A percentile compares a stretch with the other conserved stretches of the same genome.
phyloP scores from a whole-genome alignment of 2,888 invertebrate genomes.

The Erannis defoliaria region DNA sequence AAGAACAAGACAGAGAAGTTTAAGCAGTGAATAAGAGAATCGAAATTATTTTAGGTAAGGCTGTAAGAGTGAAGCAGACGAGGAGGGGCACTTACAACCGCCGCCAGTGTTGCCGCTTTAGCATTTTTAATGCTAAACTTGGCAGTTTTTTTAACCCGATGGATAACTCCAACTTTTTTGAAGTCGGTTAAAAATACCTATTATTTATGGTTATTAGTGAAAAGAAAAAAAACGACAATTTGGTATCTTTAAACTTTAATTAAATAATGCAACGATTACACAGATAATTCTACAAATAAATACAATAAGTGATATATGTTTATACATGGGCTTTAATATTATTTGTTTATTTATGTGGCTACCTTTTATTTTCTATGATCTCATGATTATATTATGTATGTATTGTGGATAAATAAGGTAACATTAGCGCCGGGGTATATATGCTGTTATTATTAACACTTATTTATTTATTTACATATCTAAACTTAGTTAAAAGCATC shows the following conservation, averaged over 20 bases:
- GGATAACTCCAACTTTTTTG: too few species aligned
- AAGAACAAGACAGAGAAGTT: too few species aligned
- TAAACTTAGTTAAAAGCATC: constrained; percentile 1
- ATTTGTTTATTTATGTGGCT: constrained; percentile 65
- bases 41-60: too few species aligned
- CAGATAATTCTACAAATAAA: constrained; percentile 26
- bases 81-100: too few species aligned
- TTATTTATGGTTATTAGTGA: too few species aligned
- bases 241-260: constrained; percentile 55
- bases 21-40: too few species aligned
- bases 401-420: constrained; percentile 73
- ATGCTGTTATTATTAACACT: constrained; percentile 33
- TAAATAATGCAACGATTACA: constrained; percentile 59
- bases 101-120: too few species aligned
- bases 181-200: too few species aligned
- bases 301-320: constrained; percentile 24
- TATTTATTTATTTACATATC: constrained; percentile 51
- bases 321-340: neutral
- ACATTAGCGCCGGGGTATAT: constrained; percentile 81
- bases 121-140: too few species aligned
- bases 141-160: too few species aligned
- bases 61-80: too few species aligned
- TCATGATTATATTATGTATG: constrained; percentile 41
- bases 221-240: constrained; percentile 46
- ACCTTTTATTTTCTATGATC: constrained; percentile 63